phyloP scores from a whole-genome alignment of 2,113 vertebrate genomes.

The Mionectes macconnelli region DNA sequence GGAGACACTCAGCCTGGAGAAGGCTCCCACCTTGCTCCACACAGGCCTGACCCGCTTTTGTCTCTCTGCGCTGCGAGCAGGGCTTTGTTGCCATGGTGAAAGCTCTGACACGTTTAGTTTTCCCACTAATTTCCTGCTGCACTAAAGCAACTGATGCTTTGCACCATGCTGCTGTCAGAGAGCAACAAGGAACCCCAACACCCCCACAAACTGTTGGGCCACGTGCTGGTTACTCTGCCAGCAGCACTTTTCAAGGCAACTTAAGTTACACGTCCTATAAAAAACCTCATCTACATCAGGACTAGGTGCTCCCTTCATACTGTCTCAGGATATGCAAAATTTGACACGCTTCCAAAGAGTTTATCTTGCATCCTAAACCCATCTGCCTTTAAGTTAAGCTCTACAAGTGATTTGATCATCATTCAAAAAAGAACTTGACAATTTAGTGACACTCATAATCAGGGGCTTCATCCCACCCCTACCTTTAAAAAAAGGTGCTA shows the following conservation, averaged over 20 bases:
- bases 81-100: constrained; percentile 29
- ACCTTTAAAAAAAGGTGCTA: neutral
- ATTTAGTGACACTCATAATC: neutral
- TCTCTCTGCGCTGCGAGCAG: neutral
- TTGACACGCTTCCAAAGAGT: neutral
- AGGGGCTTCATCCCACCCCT: neutral
- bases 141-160: neutral
- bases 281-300: neutral
- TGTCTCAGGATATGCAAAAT: neutral
- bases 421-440: neutral
- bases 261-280: neutral
- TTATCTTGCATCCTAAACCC: neutral
- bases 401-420: neutral
- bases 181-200: neutral
- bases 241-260: neutral
- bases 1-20: neutral
- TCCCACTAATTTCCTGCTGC: constrained; percentile 31
- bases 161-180: neutral
- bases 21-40: neutral
- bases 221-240: neutral
- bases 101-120: constrained; percentile 18
- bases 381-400: neutral
- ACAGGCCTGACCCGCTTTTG: constrained; percentile 9
- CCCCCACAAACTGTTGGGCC: rapidly evolving
- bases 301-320: rapidly evolving